Conservation (phyloP, 2,113 vertebrate genomes). For the Paradoxurus hermaphroditus region DNA sequence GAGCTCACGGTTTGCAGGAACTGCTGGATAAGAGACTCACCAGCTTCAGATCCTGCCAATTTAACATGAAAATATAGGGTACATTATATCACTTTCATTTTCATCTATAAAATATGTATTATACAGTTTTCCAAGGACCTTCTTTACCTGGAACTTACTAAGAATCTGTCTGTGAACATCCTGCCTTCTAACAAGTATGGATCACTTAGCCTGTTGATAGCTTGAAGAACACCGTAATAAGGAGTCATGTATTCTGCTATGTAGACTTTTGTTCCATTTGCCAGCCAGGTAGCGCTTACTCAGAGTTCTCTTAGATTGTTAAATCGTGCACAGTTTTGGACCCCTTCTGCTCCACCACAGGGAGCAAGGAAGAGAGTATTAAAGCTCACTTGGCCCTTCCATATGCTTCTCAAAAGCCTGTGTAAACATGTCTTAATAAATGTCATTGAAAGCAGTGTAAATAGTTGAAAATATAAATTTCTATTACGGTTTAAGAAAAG, state of each 20-base stretch:
- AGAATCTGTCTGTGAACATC: neutral
- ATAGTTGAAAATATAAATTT: constrained; percentile 80
- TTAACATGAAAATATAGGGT: neutral
- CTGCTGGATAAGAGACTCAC: neutral
- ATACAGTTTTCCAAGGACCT: neutral
- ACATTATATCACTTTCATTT: neutral
- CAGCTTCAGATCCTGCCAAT: neutral
- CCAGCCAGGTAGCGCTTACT: neutral
- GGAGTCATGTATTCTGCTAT: neutral
- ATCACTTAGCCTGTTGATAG: neutral
- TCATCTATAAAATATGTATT: neutral
- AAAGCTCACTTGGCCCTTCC: neutral
- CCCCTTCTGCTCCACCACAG: neutral
- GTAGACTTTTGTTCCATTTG: neutral
- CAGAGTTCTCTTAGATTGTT: neutral
- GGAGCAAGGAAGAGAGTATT: neutral
- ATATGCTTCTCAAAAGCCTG: constrained; percentile 32
- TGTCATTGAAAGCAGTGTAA: constrained; percentile 80
- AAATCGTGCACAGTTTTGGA: neutral
- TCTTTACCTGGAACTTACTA: neutral
- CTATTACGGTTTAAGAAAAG: constrained; percentile 76
- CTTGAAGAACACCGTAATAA: neutral
- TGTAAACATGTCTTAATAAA: constrained; percentile 68
- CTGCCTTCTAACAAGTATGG: neutral
- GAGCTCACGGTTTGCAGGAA: neutral